Evolutionary conservation across 2,113 vertebrate genomes (phyloP), one percentile per base, ranked within the genome.

Genomic region (Mastomys coucha): DNA sequence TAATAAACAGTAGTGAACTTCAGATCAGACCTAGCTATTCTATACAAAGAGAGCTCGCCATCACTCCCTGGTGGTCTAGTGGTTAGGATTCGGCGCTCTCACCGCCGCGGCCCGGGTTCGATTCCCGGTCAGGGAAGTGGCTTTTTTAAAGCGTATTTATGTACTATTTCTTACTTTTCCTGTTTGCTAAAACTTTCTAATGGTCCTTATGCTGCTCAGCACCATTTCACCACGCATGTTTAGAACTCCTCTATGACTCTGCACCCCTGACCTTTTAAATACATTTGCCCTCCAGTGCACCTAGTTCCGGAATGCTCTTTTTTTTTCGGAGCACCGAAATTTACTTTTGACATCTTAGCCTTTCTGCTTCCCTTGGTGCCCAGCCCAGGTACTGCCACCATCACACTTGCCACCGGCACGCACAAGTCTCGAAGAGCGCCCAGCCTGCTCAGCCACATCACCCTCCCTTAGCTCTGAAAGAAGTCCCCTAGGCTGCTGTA

Each of bases 31-130:
- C 26, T 33, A 69, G 63, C 42, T 13, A 3, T 2, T 69, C 0
- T 69, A 19, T 5, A 1, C 26, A 4, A 3, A 4, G 0, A 0
- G 0, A 0, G 0, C 0, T 0, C 0, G 0, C 1, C 3, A 0
- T 8, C 45, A 7, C 33, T 87, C 85, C 67, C 65, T 88, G 85
- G 85, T 88, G 85, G 85, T 53, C 49, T 88, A 88, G 85, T 88
- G 85, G 85, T 72, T 88, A 88, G 67, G 85, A 88, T 88, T 72
- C 33, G 67, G 67, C 45, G 67, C 65, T 88, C 65, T 70, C 65
- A 88, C 85, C 65, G 65, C 65, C 67, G 65, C 67, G 65, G 65
- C 85, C 85, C 49, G 85, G 85, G 65, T 88, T 88, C 65, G 65
- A 88, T 70, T 88, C 85, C 49, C 65, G 49, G 65, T 70, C 85